Evolutionary conservation across 2,797 vertebrate genomes (phyloP), one percentile per base, ranked within the genome.

Genomic region (Anisognathus igniventris): DNA sequence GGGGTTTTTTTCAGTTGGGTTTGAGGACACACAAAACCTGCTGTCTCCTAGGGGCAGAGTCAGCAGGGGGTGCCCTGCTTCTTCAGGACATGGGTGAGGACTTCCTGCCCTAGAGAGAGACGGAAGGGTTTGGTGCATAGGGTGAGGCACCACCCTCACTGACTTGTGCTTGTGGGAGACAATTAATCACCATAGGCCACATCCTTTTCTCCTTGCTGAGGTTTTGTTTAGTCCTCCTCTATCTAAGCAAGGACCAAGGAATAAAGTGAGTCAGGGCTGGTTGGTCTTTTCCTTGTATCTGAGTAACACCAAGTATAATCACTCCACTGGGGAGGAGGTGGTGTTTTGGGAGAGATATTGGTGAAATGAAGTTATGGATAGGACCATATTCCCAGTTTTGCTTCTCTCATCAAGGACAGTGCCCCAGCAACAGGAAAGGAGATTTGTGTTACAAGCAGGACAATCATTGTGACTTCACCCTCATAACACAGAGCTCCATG

Each of bases 61-160:
- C 94, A 96, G 92, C 66, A 97, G 92, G 76, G 93, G 94, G 94
- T 95, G 92, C 95, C 86, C 88, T 91, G 19, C 62, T 93, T 78
- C 92, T 94, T 92, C 75, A 92, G 45, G 68, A 91, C 23, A 5
- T n/a, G 40, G 30, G 4, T 48, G 70, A 82, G 51, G 50, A 92
- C 76, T 95, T 93, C 88, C 92, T 96, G 88, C 82, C 40, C 22
- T 71, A 56, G 44, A 78, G 54, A 74, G 57, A 90, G 53, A 56
- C 0, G 0, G 54, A 64, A 91, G 72, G 35, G 60, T 42, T 92
- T 89, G 75, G 77, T 92, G 48, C 23, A 14, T 33, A 31, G 13
- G 18, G 47, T 60, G 73, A 71, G 77, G 39, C 87, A 93, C 51
- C 65, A 51, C 75, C 77, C 73, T 82, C 61, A 37, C n/a, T 96